phyloP scores from a whole-genome alignment of 2,797 vertebrate species.

The Neomorphus geoffroyi region DNA sequence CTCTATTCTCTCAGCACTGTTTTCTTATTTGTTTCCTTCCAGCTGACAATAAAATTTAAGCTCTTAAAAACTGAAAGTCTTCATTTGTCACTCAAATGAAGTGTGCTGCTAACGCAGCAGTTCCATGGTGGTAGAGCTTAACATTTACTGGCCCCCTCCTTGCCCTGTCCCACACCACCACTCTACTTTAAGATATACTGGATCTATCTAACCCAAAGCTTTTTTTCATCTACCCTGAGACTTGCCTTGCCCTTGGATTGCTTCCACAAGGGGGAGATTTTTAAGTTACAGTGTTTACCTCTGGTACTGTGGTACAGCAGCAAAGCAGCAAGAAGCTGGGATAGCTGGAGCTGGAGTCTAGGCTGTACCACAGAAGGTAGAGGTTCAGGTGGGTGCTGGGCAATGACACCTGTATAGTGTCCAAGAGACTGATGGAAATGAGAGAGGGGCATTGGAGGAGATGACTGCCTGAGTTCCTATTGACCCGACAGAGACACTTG shows the following conservation, averaged over 20 bases:
- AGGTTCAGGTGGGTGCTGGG: neutral
- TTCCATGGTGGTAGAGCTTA: neutral
- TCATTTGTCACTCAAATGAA: neutral
- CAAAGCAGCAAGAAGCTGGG: neutral
- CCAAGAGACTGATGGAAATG: neutral
- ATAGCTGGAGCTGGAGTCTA: neutral
- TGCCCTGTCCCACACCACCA: neutral
- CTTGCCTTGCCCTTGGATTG: neutral
- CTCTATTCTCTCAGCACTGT: fast-evolving
- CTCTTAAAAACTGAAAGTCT: neutral
- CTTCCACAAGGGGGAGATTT: neutral
- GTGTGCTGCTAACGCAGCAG: fast-evolving
- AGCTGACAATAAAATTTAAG: neutral
- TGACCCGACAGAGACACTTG: neutral
- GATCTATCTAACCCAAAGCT: neutral
- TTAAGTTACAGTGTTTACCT: fast-evolving
- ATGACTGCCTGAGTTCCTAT: neutral
- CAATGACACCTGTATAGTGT: neutral
- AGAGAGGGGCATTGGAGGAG: fast-evolving
- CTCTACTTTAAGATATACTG: neutral
- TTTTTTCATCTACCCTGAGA: fast-evolving
- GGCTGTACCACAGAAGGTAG: neutral
- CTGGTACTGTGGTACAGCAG: fast-evolving
- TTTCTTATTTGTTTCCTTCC: neutral
- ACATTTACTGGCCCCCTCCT: neutral